Evolutionary conservation across 2,113 vertebrate genomes (phyloP).

Genomic region (Cettia cetti): DNA sequence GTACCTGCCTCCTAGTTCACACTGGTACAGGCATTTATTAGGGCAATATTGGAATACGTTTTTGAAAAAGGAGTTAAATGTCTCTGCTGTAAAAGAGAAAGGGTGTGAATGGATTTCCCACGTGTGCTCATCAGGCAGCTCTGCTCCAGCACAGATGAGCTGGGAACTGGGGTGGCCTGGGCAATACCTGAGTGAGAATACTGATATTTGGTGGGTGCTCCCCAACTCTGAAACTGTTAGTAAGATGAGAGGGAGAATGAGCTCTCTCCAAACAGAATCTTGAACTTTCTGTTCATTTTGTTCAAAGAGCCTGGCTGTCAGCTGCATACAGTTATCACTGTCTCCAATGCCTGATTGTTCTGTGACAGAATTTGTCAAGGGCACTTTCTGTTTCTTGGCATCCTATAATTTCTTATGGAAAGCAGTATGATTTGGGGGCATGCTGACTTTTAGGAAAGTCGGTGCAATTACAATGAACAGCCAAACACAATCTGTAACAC

Average conservation of each 20-base stretch:
- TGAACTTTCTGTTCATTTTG: background rate
- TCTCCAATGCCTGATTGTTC: background rate
- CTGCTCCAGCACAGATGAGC: background rate
- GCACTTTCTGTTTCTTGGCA: background rate
- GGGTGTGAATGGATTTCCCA: background rate
- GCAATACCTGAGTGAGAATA: background rate
- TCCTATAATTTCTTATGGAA: background rate
- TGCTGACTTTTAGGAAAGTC: background rate
- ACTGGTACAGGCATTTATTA: background rate
- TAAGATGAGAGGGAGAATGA: background rate
- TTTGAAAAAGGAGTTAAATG: background rate
- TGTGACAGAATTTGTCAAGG: background rate
- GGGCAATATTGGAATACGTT: background rate
- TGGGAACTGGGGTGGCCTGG: background rate
- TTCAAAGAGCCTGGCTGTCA: background rate
- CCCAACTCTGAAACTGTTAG: background rate
- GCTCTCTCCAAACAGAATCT: background rate
- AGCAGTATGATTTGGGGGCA: background rate
- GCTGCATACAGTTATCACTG: background rate
- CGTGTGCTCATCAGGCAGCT: background rate
- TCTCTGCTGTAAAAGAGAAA: background rate
- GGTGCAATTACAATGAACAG: background rate
- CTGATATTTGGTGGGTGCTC: background rate
- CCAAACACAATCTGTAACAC: background rate
- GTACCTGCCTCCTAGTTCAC: background rate